Percentiles rank a stretch among this genome's conserved stretches.
phyloP scores from a whole-genome alignment of 2,113 vertebrate genomes.

The Peucedramus taeniatus region DNA sequence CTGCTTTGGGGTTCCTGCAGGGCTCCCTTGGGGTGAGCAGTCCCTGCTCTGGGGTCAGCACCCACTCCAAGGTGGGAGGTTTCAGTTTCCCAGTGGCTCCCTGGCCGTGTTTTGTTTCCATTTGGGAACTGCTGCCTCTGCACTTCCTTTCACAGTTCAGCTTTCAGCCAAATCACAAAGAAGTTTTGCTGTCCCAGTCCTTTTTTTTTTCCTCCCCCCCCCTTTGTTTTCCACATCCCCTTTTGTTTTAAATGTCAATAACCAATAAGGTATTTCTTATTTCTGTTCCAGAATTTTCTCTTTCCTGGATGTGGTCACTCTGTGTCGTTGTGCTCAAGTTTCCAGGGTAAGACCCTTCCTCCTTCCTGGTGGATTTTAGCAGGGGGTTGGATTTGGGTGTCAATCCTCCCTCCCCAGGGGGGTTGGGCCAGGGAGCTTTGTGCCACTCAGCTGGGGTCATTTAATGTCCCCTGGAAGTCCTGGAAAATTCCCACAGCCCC shows the following conservation, averaged over 20 bases:
- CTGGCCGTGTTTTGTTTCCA: not conserved
- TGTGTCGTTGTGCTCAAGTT: constrained; percentile 98
- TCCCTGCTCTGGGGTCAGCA: accelerated
- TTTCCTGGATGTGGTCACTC: constrained; percentile 97
- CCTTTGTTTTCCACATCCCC: not conserved
- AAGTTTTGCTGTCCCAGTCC: not conserved
- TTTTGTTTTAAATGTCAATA: not conserved
- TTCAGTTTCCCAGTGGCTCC: not conserved
- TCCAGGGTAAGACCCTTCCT: constrained; percentile 88
- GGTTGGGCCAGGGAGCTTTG: not conserved
- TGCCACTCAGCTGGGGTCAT: not conserved
- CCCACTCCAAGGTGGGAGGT: not conserved
- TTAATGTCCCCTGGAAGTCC: not conserved
- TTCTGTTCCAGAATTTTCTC: constrained; percentile 92
- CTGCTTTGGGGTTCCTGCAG: accelerated
- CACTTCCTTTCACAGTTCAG: constrained; percentile 2
- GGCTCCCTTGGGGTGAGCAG: accelerated
- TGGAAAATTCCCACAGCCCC: not conserved
- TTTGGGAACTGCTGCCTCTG: not conserved
- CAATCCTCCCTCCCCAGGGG: not conserved
- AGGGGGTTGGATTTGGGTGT: not conserved
- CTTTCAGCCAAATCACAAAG: not conserved
- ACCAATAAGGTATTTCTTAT: not conserved
- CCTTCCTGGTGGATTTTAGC: not conserved
- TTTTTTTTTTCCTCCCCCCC: accelerated